Conservation (phyloP, 2,797 vertebrate genomes). For the Anguilla marmorata region DNA sequence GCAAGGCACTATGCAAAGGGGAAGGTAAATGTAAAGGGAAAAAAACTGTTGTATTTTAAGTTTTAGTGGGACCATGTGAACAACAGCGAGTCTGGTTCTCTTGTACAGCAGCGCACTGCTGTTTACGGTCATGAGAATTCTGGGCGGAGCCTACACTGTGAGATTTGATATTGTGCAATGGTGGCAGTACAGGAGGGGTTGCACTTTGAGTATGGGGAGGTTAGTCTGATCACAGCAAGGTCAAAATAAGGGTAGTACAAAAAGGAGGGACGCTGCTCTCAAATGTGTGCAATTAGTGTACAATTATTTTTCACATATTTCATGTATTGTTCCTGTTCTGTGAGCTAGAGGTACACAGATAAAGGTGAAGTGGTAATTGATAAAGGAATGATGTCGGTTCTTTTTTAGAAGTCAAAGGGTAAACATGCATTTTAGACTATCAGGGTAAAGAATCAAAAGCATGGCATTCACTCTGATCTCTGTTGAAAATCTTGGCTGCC, state of each 20-base stretch:
- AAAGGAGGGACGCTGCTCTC: neutral
- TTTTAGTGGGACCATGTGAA: slow-evolving; percentile 53
- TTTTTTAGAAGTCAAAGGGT: slow-evolving; percentile 26
- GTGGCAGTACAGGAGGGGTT: slow-evolving; percentile 46
- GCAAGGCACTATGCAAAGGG: neutral
- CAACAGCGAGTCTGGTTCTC: slow-evolving; percentile 33
- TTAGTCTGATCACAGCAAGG: slow-evolving; percentile 37
- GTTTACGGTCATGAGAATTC: slow-evolving; percentile 50
- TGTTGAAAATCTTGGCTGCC: slow-evolving; percentile 27
- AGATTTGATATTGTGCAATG: neutral
- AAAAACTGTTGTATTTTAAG: slow-evolving; percentile 44
- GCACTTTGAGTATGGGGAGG: slow-evolving; percentile 53
- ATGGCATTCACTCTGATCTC: slow-evolving; percentile 16
- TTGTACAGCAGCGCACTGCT: slow-evolving; percentile 49
- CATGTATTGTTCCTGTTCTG: slow-evolving; percentile 12
- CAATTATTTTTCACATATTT: slow-evolving; percentile 32
- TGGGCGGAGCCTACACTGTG: slow-evolving; percentile 21
- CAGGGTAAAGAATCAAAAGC: slow-evolving; percentile 36
- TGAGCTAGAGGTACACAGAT: slow-evolving; percentile 8
- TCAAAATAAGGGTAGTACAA: neutral
- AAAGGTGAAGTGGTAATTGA: slow-evolving; percentile 28
- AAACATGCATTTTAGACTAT: slow-evolving; percentile 36
- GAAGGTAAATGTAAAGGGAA: neutral
- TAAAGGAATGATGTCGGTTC: slow-evolving; percentile 13
- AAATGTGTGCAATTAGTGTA: slow-evolving; percentile 18